phyloP scores from a whole-genome alignment of 2,113 vertebrate genomes.

The Petaurus breviceps region DNA sequence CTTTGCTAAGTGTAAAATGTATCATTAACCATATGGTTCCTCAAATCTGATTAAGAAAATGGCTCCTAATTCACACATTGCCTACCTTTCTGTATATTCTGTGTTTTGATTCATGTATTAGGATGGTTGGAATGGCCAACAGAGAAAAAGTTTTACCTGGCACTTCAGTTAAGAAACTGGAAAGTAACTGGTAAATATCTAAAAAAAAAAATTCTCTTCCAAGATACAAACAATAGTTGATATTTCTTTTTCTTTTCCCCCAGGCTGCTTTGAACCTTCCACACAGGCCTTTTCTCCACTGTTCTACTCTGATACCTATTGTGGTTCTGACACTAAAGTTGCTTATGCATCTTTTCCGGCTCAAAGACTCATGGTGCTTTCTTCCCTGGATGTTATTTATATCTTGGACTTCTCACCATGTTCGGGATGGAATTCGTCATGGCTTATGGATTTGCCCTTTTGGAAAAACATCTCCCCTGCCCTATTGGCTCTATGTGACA shows the following conservation, averaged over 20 bases:
- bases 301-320: constrained; percentile 92
- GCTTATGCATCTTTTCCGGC: constrained; percentile 90
- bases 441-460: constrained; percentile 96
- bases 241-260: constrained; percentile 45
- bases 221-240: background rate
- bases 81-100: background rate
- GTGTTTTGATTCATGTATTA: constrained; percentile 12
- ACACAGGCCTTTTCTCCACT: constrained; percentile 93
- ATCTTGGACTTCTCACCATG: constrained; percentile 95
- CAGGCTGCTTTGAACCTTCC: constrained; percentile 93
- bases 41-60: background rate
- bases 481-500: constrained; percentile 95
- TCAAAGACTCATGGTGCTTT: constrained; percentile 96
- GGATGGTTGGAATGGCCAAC: background rate
- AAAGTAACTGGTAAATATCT: background rate
- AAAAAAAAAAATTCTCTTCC: constrained; percentile 19
- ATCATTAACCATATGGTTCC: background rate
- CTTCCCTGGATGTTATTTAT: constrained; percentile 98
- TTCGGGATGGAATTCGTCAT: constrained; percentile 93
- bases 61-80: background rate
- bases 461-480: constrained; percentile 93
- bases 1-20: background rate
- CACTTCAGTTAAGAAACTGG: constrained; percentile 1
- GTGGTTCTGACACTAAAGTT: constrained; percentile 90
- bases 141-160: constrained; percentile 40